Evolutionary conservation across 2,113 vertebrate genomes (phyloP), one percentile per base, ranked within the genome.

Genomic region (Cathartes aura): DNA sequence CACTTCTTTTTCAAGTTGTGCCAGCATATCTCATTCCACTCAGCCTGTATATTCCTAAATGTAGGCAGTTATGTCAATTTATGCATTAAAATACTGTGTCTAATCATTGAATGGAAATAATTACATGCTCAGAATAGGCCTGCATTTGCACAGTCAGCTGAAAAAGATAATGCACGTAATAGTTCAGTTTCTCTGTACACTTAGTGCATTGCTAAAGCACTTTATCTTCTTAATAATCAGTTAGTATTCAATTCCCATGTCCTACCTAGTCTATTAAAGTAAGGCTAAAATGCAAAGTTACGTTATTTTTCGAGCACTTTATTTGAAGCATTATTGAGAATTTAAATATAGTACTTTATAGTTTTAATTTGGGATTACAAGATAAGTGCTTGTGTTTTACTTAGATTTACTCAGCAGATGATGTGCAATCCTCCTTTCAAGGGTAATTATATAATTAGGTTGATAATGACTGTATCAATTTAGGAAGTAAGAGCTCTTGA

Each of bases 401-500:
- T 52, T 5, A 4, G 43, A 11, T 73, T 88, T 86, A 24, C 50
- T 43, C 52, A 30, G 56, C 45, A 52, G 68, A 52, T 6, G 59
- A 50, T 73, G 70, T 8, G 43, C 53, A 40, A 32, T 24, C 80
- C 79, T n/a, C 52, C 66, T 84, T 89, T 82, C 66, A 10, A 84
- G 73, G 71, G 50, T 76, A 87, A 90, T 95, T 93, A 62, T 67
- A 78, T 91, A 79, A 81, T 87, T 58, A 88, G 43, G 79, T 85
- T 89, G 79, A 89, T 76, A 87, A 93, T 89, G 86, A 23, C 52
- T 34, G 47, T 55, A 47, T 95, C 91, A 53, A 67, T 96, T 93
- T 96, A 76, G 36, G 86, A 45, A 87, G 70, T 50, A 50, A 91
- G 90, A 88, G 38, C 55, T 48, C 58, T 71, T n/a, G 36, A 34